phyloP scores from a whole-genome alignment of 2,797 vertebrate species.

The Dipus sagitta region DNA sequence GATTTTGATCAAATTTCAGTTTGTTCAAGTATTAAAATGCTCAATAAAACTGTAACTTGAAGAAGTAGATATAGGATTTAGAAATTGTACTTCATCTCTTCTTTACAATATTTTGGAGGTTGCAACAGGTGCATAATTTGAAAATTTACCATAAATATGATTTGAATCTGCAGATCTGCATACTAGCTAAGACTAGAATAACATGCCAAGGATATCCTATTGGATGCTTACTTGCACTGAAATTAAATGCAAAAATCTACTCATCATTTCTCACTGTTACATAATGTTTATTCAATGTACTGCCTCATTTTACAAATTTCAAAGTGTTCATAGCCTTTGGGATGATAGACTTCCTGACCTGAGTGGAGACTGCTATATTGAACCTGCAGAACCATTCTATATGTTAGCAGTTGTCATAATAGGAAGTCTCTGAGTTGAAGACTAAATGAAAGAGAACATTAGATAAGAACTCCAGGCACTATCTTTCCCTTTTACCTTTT shows the following conservation, averaged over 20 bases:
- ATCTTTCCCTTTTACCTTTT: constrained; percentile 14
- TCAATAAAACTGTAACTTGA: background rate
- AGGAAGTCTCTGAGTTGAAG: constrained; percentile 26
- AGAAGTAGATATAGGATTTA: background rate
- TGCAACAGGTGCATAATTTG: background rate
- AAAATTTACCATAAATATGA: background rate
- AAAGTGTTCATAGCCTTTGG: background rate
- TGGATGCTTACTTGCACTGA: background rate
- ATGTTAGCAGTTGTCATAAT: background rate
- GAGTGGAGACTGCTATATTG: background rate
- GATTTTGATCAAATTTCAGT: no score
- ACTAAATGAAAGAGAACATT: constrained; percentile 59
- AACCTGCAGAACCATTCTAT: constrained; percentile 34
- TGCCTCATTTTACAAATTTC: background rate
- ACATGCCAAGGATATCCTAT: background rate
- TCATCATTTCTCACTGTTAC: background rate
- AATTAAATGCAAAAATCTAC: constrained; percentile 17
- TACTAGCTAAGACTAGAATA: background rate
- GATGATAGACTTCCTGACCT: background rate
- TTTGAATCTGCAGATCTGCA: background rate
- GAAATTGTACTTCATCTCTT: background rate
- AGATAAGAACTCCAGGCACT: background rate
- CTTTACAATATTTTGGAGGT: background rate
- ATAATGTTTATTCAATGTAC: background rate
- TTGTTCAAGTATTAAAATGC: no score